Evolutionary conservation across 1,140 invertebrate genomes (phyloP).

Genomic region (Cydia splendana): DNA sequence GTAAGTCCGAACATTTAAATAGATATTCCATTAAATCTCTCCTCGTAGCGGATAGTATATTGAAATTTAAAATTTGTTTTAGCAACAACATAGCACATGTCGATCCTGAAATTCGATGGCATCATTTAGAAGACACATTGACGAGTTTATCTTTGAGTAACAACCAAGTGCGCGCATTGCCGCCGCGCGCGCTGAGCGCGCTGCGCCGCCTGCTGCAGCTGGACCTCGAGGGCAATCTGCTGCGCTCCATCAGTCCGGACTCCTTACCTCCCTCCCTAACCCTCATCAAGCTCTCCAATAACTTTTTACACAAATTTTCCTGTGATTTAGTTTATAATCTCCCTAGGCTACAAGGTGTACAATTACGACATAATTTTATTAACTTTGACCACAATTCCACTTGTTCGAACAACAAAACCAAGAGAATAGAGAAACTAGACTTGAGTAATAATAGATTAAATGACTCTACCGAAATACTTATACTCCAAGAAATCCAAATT

Average conservation of each 20-base stretch:
- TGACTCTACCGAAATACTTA: constrained; percentile 79
- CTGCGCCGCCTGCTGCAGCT: constrained; percentile 85
- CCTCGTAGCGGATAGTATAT: constrained; percentile 36
- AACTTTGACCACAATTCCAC: constrained; percentile 80
- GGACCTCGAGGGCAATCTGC: constrained; percentile 87
- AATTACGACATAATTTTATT: constrained; percentile 89
- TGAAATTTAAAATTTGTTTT: constrained; percentile 50
- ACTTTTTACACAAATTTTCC: constrained; percentile 86
- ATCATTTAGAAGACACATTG: constrained; percentile 85
- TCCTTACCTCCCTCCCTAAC: constrained; percentile 84
- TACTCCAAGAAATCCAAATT: constrained; percentile 86
- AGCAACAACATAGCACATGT: constrained; percentile 70
- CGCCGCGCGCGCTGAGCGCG: constrained; percentile 79
- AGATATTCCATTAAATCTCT: constrained; percentile 45
- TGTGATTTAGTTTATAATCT: constrained; percentile 82
- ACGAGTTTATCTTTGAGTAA: constrained; percentile 90
- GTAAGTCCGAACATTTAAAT: constrained; percentile 76
- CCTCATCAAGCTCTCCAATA: constrained; percentile 87
- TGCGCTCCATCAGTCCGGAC: constrained; percentile 81
- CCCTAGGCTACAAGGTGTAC: constrained; percentile 86
- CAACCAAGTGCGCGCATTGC: constrained; percentile 87
- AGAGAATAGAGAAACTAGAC: constrained; percentile 89
- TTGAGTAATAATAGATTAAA: constrained; percentile 90
- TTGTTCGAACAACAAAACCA: constrained; percentile 82
- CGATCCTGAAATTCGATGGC: constrained; percentile 81